Percentiles rank a stretch among this genome's conserved stretches.
Evolutionary conservation across 2,113 vertebrate species (phyloP).

Genomic region (Elaphurus davidianus): DNA sequence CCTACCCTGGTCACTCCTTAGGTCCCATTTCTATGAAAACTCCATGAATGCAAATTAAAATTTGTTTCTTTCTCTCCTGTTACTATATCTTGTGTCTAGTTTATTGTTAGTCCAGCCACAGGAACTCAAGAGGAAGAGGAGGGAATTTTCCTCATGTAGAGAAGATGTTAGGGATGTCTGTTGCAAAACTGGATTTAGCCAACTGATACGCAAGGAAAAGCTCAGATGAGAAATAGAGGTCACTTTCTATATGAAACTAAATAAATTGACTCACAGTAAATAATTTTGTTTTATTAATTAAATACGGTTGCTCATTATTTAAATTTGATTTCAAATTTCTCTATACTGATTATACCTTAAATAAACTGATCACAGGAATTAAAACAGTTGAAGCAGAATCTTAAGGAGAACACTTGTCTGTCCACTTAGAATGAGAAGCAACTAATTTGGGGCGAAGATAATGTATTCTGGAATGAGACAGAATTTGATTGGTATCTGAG

Average conservation of each 20-base stretch:
- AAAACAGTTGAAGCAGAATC: background rate
- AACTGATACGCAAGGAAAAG: background rate
- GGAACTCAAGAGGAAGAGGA: background rate
- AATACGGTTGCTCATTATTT: background rate
- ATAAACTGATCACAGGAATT: background rate
- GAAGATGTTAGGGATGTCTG: background rate
- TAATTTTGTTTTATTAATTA: background rate
- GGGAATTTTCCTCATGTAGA: background rate
- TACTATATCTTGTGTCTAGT: background rate
- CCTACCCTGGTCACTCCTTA: background rate
- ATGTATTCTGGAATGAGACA: background rate
- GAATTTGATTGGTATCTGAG: background rate
- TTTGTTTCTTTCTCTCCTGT: background rate
- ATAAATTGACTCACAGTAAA: background rate
- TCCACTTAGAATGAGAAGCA: background rate
- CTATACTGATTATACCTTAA: background rate
- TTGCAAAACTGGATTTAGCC: background rate
- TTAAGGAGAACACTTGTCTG: background rate
- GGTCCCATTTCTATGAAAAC: background rate
- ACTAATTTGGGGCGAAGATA: background rate
- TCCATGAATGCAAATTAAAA: background rate
- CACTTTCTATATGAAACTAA: background rate
- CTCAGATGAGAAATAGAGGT: background rate
- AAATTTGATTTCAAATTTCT: slow-evolving; percentile 22
- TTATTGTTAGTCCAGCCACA: background rate